These are phyloP conservation scores for Axinella damicornis DNA, from an alignment of 37 sponge, comb jelly and placozoan species.

Conservation along the genomic window DNA sequence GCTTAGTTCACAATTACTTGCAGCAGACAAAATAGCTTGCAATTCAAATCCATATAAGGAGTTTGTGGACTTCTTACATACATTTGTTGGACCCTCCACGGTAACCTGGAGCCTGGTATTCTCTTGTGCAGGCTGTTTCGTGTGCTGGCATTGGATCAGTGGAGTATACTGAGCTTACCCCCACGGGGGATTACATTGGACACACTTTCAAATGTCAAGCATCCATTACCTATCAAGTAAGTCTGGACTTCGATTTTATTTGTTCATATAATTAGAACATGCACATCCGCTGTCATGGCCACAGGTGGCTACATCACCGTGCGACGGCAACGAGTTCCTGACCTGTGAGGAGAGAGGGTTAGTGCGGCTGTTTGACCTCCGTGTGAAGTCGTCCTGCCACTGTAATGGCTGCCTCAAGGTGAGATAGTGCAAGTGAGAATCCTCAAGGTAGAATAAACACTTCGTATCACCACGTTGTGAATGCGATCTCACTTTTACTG, in stretches of 20 bases:
- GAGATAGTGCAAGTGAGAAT: no score
- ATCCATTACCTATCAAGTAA: constrained; percentile 82
- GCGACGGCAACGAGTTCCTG: constrained; percentile 74
- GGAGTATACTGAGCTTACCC: constrained; percentile 68
- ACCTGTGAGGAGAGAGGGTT: constrained; percentile 87
- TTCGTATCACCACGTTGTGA: no score
- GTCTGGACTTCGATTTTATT: no score
- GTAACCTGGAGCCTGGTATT: not conserved
- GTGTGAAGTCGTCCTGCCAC: constrained; percentile 68
- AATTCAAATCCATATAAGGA: no score
- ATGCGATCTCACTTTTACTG: no score
- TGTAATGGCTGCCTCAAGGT: constrained; percentile 72
- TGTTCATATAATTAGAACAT: no score
- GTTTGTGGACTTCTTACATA: no score
- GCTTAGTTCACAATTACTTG: no score
- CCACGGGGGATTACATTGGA: constrained; percentile 45
- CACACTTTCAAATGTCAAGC: constrained; percentile 80
- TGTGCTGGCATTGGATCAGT: constrained; percentile 90
- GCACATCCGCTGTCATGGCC: no score
- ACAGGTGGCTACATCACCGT: constrained; percentile 78
- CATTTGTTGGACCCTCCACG: no score
- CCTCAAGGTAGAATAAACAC: no score
- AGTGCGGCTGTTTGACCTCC: constrained; percentile 85
- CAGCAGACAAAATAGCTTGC: no score
- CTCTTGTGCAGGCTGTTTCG: constrained; percentile 63